Base-by-base conservation (phyloP, 2,888 invertebrate species). In the Trachelus stipa region DNA sequence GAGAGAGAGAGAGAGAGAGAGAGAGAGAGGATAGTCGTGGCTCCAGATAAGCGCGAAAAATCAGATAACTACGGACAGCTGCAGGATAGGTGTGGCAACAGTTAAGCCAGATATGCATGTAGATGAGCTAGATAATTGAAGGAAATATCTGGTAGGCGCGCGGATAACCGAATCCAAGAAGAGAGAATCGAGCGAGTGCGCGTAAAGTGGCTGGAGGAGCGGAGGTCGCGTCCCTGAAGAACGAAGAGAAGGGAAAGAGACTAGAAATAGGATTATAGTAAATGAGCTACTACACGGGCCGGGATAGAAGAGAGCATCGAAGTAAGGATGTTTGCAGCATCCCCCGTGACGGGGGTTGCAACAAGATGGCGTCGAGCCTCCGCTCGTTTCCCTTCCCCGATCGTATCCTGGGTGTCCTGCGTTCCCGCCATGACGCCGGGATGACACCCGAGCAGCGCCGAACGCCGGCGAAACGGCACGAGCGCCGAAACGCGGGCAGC, bases 361-460 rank as follows among this genome's bases (percentile, higher is more conserved):
- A 75, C 75, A 76, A 75, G 76, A 75, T 73, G 77, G 79, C 78
- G 78, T 73, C 75, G 75, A 68, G 23, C 9, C 6, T 34, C 34
- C 34, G 34, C 34, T 34, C 34, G 81, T 82, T 83, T 83, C 86
- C 83, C 81, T 83, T 80, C 85, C 82, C 79, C 76, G 79, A 76
- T 6, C 76, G 83, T 80, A 81, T 89, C 87, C 90, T 90, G 88
- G 88, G 84, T 84, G 86, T 90, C 90, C 90, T 89, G 90, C 88
- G 86, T 91, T 91, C 91, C 91, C 91, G 91, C 91, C 90, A 91
- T 88, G 86, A 85, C 86, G 86, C 86, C 87, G 89, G 88, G 89
- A 90, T 89, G 88, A 89, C 87, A 88, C 86, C 87, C 90, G 89
- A 89, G 85, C 73, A 79, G 71, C 79, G 81, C 88, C 91, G 91